These are phyloP conservation scores for Tenthredo distinguenda DNA, from an alignment of 2,888 invertebrate species.

Conservation along the genomic window DNA sequence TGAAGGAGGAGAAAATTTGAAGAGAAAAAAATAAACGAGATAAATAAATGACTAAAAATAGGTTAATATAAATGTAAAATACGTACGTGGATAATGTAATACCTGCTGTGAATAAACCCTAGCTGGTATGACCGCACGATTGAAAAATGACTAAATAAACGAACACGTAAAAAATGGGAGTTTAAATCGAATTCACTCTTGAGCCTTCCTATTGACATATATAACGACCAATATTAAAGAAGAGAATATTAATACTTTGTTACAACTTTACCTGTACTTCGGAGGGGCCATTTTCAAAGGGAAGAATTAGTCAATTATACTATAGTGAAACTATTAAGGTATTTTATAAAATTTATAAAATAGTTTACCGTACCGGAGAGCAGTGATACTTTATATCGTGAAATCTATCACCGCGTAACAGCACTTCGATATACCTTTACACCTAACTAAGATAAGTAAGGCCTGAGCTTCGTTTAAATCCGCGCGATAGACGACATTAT, in stretches of 20 bases:
- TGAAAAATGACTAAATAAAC: neutral
- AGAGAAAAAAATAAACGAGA: neutral
- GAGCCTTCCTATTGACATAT: slow-evolving; percentile 24
- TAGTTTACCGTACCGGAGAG: neutral
- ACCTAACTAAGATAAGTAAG: slow-evolving; percentile 14
- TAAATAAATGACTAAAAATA: neutral
- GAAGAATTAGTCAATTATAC: slow-evolving; percentile 63
- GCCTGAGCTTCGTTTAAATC: neutral
- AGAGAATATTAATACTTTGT: neutral
- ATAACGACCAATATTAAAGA: slow-evolving; percentile 30
- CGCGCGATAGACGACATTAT: neutral
- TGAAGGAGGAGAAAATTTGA: neutral
- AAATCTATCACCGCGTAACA: neutral
- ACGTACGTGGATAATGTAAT: neutral
- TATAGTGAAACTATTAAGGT: slow-evolving; percentile 53
- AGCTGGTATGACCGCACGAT: neutral
- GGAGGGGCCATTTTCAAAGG: slow-evolving; percentile 44
- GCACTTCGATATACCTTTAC: neutral
- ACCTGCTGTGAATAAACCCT: neutral
- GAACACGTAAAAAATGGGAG: neutral
- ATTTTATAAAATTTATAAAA: slow-evolving; percentile 65
- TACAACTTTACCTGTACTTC: slow-evolving; percentile 45
- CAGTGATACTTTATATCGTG: slow-evolving; percentile 13
- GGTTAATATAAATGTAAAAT: neutral
- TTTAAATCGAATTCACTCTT: slow-evolving; percentile 31